These are phyloP conservation scores for Eurytoma adleriae DNA, from an alignment of 2,888 invertebrate genomes.

Conservation along the genomic window DNA sequence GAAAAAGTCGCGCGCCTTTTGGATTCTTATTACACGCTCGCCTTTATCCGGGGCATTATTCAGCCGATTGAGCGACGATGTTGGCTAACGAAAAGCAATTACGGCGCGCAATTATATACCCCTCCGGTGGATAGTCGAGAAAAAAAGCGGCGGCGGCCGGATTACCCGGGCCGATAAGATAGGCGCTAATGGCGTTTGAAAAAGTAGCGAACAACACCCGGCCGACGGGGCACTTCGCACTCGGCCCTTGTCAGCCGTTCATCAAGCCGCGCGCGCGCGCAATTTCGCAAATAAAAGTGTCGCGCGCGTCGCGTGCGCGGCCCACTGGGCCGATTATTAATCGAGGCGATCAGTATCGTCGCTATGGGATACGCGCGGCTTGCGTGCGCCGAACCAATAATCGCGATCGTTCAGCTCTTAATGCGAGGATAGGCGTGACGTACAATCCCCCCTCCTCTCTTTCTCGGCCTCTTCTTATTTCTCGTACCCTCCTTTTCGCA, in stretches of 20 bases:
- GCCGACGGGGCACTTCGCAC: background rate
- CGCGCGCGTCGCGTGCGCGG: background rate
- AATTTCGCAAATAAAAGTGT: slow-evolving; percentile 31
- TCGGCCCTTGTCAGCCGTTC: slow-evolving; percentile 13
- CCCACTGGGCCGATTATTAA: slow-evolving; percentile 72
- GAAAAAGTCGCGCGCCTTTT: background rate
- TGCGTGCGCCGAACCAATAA: slow-evolving; percentile 70
- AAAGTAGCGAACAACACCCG: background rate
- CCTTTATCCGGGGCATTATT: slow-evolving; percentile 26
- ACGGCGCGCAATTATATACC: background rate
- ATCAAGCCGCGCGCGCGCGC: background rate
- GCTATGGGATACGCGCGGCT: slow-evolving; percentile 63
- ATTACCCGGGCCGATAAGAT: slow-evolving; percentile 23
- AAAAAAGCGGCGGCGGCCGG: background rate
- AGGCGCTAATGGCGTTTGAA: slow-evolving; percentile 17
- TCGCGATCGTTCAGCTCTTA: slow-evolving; percentile 63
- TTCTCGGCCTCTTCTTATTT: background rate
- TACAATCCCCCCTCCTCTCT: slow-evolving; percentile 46
- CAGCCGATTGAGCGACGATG: background rate
- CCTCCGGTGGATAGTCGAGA: background rate
- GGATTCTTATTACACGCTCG: background rate
- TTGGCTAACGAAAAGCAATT: slow-evolving; percentile 29
- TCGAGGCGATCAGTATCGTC: slow-evolving; percentile 74
- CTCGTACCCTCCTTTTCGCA: background rate
- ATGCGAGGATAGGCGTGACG: slow-evolving; percentile 69